These are phyloP conservation scores for Sarcophaga peregrina DNA, from an alignment of 1,140 invertebrate species.

Conservation along the genomic window DNA sequence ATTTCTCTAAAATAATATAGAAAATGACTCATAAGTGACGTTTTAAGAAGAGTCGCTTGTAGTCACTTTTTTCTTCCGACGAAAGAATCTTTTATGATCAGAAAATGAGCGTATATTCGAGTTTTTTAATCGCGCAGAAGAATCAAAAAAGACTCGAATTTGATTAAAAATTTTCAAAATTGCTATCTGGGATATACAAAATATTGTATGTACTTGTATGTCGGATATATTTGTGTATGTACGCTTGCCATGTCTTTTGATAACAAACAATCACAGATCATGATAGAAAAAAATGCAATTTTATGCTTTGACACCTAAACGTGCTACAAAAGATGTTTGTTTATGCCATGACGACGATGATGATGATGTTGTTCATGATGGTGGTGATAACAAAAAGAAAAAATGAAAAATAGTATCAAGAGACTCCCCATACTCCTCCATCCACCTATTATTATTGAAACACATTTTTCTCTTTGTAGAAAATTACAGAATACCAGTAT, in stretches of 20 bases:
- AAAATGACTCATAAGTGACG: too few relatives aligned
- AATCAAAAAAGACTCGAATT: too few relatives aligned
- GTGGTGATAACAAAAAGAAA: too few relatives aligned
- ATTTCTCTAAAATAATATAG: too few relatives aligned
- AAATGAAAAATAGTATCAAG: neutral
- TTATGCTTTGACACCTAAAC: slow-evolving; percentile 37
- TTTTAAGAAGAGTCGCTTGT: too few relatives aligned
- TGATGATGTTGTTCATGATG: too few relatives aligned
- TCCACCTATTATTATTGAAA: neutral
- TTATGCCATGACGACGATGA: neutral
- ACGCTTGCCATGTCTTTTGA: neutral
- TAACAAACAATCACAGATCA: slow-evolving; percentile 38
- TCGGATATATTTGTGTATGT: neutral
- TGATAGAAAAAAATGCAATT: slow-evolving; percentile 23
- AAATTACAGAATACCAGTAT: slow-evolving; percentile 9
- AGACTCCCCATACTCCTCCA: neutral
- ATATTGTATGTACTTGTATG: neutral
- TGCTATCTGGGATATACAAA: too few relatives aligned
- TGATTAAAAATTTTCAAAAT: too few relatives aligned
- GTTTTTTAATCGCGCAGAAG: too few relatives aligned
- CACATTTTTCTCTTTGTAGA: neutral
- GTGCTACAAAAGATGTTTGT: slow-evolving; percentile 24
- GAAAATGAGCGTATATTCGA: too few relatives aligned
- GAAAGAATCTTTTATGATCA: too few relatives aligned
- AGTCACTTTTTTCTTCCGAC: too few relatives aligned